Evolutionary conservation across 2,888 invertebrate genomes (phyloP), one percentile per base, ranked within the genome.

Genomic region (Melipona beecheii): DNA sequence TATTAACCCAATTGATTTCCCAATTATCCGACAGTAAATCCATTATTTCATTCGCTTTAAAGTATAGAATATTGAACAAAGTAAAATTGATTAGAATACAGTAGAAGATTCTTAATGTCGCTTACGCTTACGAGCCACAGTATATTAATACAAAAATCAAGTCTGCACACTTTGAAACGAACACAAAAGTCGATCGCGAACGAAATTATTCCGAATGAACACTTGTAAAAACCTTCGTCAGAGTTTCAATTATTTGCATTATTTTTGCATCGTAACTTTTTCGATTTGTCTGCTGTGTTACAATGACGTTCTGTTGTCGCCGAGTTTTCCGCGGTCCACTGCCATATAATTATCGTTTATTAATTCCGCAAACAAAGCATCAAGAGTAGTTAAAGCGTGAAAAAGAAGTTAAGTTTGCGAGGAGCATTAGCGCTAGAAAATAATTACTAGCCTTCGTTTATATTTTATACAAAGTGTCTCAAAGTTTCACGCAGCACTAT

Each of bases 381-480:
- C 21, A 52, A 58, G 52, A 62, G 49, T 50, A 24, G 50, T 70
- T 78, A 52, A 54, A 78, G 58, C 62, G 68, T 17, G 27, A 56
- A 49, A 52, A 49, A 64, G 49, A 76, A 70, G 58, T 72, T 62
- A 72, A 62, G 66, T 65, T 74, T 24, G 36, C 69, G 65, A 73
- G 79, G 60, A 81, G 76, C 71, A 54, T 62, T 84, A 81, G 64
- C 72, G 80, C 69, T 77, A 43, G 50, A 73, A 84, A 80, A 87
- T 89, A 88, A 89, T 88, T 88, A 78, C 69, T 68, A 66, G 71
- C 62, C 75, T 83, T 72, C 86, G 77, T 86, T 85, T 88, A 79
- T 81, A 84, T 89, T 85, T 86, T 88, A 73, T 80, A 81, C 71
- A 75, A 89, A 90, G 78, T 86, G 78, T 84, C 80, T 79, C 83